Conservation (phyloP, 2,797 vertebrate species). For the Phalanger gymnotis region DNA sequence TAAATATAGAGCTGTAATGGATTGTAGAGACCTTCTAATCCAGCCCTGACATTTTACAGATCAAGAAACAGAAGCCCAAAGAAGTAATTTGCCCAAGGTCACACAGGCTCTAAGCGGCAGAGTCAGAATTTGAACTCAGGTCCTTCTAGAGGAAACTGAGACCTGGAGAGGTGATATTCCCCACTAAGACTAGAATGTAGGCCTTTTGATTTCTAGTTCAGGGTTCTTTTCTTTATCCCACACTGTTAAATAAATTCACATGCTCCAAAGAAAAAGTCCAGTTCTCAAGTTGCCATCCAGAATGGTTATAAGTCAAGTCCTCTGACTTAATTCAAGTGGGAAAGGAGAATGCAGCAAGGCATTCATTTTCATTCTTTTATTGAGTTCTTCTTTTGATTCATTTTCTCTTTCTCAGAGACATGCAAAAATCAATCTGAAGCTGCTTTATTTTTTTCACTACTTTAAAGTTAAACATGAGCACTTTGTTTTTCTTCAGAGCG, state of each 20-base stretch:
- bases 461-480: neutral
- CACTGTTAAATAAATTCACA: neutral
- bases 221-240: neutral
- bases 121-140: neutral
- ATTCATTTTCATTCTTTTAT: slow-evolving; percentile 20
- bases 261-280: neutral
- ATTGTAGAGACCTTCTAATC: neutral
- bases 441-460: neutral
- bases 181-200: neutral
- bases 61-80: neutral
- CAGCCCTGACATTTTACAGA: neutral
- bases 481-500: slow-evolving; percentile 24
- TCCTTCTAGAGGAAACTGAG: neutral
- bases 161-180: neutral
- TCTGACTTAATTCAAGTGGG: slow-evolving; percentile 8
- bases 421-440: neutral
- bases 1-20: neutral
- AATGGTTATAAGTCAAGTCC: slow-evolving; percentile 1
- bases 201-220: neutral
- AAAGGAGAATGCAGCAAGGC: neutral
- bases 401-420: neutral
- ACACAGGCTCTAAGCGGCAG: neutral
- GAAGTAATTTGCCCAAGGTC: neutral
- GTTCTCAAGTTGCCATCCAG: neutral
- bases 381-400: neutral